Percentiles rank a stretch among this genome's conserved stretches.
Conservation (phyloP, 2,797 vertebrate genomes). For the Carduelis carduelis region DNA sequence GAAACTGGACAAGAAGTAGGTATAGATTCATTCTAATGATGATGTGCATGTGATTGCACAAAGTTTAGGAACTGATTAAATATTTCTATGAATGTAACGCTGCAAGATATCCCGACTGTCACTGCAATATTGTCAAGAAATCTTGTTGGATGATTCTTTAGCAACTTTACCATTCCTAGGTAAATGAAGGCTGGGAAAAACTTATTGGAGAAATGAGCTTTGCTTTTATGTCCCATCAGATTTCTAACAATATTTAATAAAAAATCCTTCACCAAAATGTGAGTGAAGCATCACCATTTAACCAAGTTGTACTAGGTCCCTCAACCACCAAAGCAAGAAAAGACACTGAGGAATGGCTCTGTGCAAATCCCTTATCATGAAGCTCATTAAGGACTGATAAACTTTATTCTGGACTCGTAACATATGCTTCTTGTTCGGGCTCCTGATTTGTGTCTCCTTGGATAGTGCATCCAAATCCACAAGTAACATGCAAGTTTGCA, state of each 20-base stretch:
- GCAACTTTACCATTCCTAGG: background rate
- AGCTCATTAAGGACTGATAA: background rate
- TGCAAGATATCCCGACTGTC: background rate
- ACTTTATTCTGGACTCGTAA: background rate
- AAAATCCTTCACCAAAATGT: background rate
- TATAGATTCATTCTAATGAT: background rate
- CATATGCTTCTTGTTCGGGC: background rate
- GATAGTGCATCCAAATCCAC: conserved; percentile 30
- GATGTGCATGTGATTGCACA: background rate
- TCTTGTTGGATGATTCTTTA: background rate
- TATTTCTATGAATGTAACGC: background rate
- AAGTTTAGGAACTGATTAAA: background rate
- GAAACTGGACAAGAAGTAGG: background rate
- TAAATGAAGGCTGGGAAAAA: background rate
- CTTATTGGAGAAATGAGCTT: background rate
- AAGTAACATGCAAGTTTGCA: conserved; percentile 54
- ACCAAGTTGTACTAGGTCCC: background rate
- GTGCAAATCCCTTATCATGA: background rate
- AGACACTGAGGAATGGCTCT: background rate
- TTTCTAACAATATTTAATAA: background rate
- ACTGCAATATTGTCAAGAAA: background rate
- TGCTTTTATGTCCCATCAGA: background rate
- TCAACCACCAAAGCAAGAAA: background rate
- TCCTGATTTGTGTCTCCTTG: conserved; percentile 21
- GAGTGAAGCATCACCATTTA: background rate